phyloP scores from a whole-genome alignment of 2,797 vertebrate genomes.

The Crypturellus tataupa region DNA sequence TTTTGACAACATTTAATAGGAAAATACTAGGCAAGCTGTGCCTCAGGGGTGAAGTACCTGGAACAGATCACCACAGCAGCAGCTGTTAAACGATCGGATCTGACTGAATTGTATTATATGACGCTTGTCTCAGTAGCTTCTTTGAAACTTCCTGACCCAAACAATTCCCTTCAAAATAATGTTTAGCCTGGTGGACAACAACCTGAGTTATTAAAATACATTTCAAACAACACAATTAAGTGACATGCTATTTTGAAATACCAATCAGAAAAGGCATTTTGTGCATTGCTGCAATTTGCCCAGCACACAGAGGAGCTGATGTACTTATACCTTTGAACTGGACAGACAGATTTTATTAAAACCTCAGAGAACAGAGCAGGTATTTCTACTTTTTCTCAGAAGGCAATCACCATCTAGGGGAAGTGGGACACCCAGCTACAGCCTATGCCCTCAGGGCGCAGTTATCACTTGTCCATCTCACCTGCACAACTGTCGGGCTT shows the following conservation, averaged over 20 bases:
- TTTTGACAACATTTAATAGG: not conserved
- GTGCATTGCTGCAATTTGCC: not conserved
- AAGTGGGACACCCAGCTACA: conserved; percentile 57
- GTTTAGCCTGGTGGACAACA: not conserved
- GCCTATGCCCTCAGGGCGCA: conserved; percentile 21
- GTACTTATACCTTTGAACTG: conserved; percentile 43
- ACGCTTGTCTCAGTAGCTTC: too few relatives aligned
- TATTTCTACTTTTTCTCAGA: conserved; percentile 71
- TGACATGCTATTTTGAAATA: not conserved
- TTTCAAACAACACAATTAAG: not conserved
- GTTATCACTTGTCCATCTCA: conserved; percentile 67
- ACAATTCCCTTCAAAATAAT: not conserved
- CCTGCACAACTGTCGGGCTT: conserved; percentile 69
- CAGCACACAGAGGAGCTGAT: not conserved
- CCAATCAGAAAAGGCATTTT: not conserved
- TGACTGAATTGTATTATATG: too few relatives aligned
- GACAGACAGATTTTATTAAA: conserved; percentile 60
- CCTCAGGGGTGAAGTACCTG: not conserved
- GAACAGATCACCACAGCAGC: not conserved
- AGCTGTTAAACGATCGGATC: not conserved
- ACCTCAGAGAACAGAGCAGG: conserved; percentile 47
- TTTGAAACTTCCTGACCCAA: not conserved
- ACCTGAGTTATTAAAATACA: not conserved
- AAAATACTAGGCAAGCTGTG: not conserved
- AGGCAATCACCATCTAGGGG: conserved; percentile 61